Conservation (phyloP, 2,888 invertebrate genomes). For the Piscicola geometra region DNA sequence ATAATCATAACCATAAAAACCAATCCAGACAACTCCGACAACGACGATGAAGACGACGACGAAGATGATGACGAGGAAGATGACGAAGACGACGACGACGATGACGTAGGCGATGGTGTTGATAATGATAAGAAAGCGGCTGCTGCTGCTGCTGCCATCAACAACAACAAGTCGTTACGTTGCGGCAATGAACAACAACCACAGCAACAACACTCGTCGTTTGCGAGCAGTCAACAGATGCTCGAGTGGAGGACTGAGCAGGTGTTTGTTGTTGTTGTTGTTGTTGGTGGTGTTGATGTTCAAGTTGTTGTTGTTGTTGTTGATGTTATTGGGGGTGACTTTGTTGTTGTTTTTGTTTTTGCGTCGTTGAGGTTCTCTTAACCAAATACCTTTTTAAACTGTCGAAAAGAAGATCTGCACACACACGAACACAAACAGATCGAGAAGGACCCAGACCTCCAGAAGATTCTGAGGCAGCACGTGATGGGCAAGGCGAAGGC, state of each 20-base stretch:
- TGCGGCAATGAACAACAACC: too few relatives aligned
- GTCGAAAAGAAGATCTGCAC: too few relatives aligned
- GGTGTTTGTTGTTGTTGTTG: too few relatives aligned
- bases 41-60: slow-evolving; percentile 22
- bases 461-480: neutral
- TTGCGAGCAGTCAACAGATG: neutral
- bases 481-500: neutral
- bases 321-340: too few relatives aligned
- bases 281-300: too few relatives aligned
- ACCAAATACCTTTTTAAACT: too few relatives aligned
- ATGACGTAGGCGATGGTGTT: neutral
- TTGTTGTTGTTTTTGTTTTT: too few relatives aligned
- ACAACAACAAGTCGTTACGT: too few relatives aligned
- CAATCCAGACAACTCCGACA: slow-evolving; percentile 30
- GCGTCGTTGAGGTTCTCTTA: too few relatives aligned
- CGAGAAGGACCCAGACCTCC: neutral
- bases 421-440: neutral
- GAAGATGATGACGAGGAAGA: slow-evolving; percentile 2
- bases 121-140: neutral
- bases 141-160: too few relatives aligned
- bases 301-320: too few relatives aligned
- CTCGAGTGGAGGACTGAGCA: slow-evolving; percentile 26
- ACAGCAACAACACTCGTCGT: neutral
- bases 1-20: too few relatives aligned
- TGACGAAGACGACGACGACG: neutral